These are phyloP conservation scores for Actinia tenebrosa DNA, from an alignment of 64 coral and sea anemone species.

Conservation along the genomic window DNA sequence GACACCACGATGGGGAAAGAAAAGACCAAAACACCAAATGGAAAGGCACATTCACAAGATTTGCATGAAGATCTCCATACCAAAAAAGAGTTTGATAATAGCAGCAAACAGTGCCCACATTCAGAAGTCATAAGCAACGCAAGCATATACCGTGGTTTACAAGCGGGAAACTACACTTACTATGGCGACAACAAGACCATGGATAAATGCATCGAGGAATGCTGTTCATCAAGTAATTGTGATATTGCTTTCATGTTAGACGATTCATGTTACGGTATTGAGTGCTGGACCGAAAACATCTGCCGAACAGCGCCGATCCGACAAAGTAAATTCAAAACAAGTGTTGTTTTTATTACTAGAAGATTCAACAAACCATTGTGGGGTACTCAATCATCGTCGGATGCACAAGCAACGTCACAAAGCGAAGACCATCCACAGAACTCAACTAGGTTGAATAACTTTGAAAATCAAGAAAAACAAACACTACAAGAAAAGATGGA, in stretches of 20 bases:
- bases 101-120: not conserved
- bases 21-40: not conserved
- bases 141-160: conserved; percentile 17
- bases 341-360: conserved; percentile 27
- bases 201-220: conserved; percentile 30
- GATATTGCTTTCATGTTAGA: conserved; percentile 66
- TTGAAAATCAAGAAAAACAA: not conserved
- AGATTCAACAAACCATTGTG: conserved; percentile 21
- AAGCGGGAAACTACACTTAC: conserved; percentile 45
- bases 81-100: not conserved
- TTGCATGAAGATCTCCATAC: not conserved
- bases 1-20: not conserved
- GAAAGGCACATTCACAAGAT: not conserved
- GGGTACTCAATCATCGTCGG: not conserved
- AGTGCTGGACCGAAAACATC: not conserved
- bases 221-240: conserved; percentile 27
- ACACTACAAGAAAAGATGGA: conserved; percentile 3
- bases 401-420: not conserved
- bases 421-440: not conserved
- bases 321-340: conserved; percentile 31
- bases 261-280: conserved; percentile 46
- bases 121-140: conserved; percentile 2
- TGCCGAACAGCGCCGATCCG: conserved; percentile 24
- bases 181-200: conserved; percentile 24
- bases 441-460: not conserved